Conservation (phyloP, 2,797 vertebrate species). For the Podargus strigoides region DNA sequence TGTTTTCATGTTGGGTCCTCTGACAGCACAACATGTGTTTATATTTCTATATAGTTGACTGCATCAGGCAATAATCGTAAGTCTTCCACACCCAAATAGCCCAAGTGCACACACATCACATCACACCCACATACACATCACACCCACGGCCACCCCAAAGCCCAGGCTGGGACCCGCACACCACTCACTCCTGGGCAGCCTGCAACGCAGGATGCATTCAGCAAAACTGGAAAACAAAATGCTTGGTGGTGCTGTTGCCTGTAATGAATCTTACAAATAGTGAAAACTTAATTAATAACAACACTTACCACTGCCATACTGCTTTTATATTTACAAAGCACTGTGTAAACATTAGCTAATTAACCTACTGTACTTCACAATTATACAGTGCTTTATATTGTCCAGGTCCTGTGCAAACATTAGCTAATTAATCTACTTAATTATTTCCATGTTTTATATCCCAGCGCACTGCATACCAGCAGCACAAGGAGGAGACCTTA, state of each 20-base stretch:
- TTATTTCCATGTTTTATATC: conserved; percentile 15
- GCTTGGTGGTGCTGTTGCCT: not conserved
- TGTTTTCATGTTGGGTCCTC: too few relatives aligned
- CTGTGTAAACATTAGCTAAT: conserved; percentile 35
- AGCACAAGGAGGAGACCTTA: not conserved
- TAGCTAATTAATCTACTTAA: conserved; percentile 43
- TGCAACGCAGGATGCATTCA: not conserved
- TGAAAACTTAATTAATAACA: conserved; percentile 15
- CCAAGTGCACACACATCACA: too few relatives aligned
- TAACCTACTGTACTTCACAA: conserved; percentile 21
- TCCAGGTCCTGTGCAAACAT: conserved; percentile 17
- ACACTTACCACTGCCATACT: not conserved
- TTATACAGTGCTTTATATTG: conserved; percentile 31
- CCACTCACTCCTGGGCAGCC: accelerated
- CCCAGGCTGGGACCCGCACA: accelerated
- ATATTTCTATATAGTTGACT: too few relatives aligned
- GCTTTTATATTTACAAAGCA: conserved; percentile 9
- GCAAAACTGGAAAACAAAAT: not conserved
- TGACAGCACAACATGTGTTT: too few relatives aligned
- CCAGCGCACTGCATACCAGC: not conserved
- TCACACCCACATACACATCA: too few relatives aligned
- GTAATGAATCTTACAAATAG: not conserved
- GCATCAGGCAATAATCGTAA: too few relatives aligned
- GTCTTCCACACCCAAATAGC: too few relatives aligned
- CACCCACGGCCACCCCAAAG: accelerated